Conservation (phyloP, 2,113 vertebrate species). For the Malurus alboscapulatus region DNA sequence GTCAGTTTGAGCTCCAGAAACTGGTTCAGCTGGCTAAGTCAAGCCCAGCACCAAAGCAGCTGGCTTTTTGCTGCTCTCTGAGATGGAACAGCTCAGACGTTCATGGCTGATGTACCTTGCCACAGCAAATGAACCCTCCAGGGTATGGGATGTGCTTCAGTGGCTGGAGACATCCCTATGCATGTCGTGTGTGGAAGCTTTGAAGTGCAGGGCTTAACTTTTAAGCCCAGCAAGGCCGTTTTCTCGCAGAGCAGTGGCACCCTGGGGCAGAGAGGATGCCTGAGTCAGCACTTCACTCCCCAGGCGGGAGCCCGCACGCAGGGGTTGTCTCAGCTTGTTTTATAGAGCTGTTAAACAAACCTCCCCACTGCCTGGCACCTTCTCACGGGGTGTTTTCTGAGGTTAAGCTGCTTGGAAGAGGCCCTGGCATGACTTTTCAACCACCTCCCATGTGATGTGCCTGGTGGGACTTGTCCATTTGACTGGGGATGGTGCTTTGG, state of each 20-base stretch:
- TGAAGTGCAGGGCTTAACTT: neutral
- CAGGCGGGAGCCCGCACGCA: accelerated
- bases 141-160: neutral
- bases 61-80: neutral
- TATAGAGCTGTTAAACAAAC: neutral
- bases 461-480: accelerated
- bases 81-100: neutral
- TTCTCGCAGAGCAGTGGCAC: neutral
- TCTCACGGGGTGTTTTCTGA: neutral
- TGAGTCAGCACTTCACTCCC: constrained; percentile 22
- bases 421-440: neutral
- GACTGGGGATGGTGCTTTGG: neutral
- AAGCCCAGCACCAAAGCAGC: neutral
- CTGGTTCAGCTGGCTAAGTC: neutral
- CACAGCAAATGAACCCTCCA: neutral
- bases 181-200: neutral
- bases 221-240: neutral
- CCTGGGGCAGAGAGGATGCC: neutral
- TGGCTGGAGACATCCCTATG: neutral
- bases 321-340: constrained; percentile 23
- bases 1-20: neutral
- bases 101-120: neutral
- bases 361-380: neutral
- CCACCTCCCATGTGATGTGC: neutral
- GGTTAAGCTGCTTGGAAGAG: neutral